Evolutionary conservation across 2,888 invertebrate species (phyloP).

Genomic region (Limnephilus marmoratus): DNA sequence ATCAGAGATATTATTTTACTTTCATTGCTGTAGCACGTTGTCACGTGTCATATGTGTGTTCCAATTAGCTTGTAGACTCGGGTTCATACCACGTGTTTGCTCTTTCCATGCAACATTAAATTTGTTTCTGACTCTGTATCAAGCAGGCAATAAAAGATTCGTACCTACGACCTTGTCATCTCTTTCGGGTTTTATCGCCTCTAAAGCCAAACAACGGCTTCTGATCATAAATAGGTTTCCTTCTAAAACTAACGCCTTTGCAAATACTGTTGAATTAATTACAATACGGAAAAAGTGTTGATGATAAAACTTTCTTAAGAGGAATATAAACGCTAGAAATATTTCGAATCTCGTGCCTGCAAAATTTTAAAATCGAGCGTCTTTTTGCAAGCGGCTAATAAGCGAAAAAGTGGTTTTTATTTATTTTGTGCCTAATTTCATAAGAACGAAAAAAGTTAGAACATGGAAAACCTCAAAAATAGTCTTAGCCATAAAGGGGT

Average conservation of each 20-base stretch:
- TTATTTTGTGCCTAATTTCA: too few species aligned
- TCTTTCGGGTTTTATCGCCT: background rate
- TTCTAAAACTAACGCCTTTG: background rate
- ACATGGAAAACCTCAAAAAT: too few species aligned
- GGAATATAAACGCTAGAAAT: too few species aligned
- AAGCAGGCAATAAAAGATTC: background rate
- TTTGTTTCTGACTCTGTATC: background rate
- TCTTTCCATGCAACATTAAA: background rate
- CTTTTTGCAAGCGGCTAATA: too few species aligned
- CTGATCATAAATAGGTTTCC: background rate
- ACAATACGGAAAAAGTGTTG: background rate
- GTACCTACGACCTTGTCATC: background rate
- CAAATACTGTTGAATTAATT: background rate
- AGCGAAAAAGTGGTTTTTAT: too few species aligned
- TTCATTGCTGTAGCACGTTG: background rate
- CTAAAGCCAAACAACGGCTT: background rate
- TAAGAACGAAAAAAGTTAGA: too few species aligned
- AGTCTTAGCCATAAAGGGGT: too few species aligned
- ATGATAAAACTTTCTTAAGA: background rate
- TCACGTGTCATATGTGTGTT: slow-evolving; percentile 6
- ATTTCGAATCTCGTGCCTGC: too few species aligned
- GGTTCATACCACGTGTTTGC: background rate
- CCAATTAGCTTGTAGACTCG: background rate
- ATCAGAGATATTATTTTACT: background rate
- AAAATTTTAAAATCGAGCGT: too few species aligned